Conservation (phyloP, 2,797 vertebrate genomes). For the Ficedula albicollis region DNA sequence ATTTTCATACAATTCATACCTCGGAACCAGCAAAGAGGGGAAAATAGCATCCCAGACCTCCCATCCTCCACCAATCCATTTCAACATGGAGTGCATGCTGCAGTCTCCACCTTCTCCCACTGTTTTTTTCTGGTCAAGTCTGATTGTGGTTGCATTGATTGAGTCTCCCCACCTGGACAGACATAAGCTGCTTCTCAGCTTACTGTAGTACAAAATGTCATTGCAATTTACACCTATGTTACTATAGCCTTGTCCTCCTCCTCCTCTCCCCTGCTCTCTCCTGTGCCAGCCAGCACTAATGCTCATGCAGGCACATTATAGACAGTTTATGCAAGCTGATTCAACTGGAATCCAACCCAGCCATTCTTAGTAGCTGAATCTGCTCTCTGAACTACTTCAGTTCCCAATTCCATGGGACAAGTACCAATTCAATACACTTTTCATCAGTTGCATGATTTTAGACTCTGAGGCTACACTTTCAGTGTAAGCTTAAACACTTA, state of each 20-base stretch:
- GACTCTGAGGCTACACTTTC: neutral
- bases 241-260: neutral
- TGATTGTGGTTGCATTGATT: neutral
- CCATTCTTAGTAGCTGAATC: neutral
- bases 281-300: neutral
- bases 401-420: neutral
- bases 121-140: neutral
- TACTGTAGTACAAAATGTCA: neutral
- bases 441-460: neutral
- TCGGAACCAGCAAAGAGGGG: neutral
- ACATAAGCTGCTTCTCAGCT: neutral
- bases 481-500: neutral
- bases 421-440: neutral
- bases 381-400: neutral
- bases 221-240: neutral
- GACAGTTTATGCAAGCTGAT: neutral
- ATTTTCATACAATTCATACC: neutral
- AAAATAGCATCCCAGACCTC: neutral
- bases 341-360: neutral
- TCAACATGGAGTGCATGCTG: fast-evolving
- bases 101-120: neutral
- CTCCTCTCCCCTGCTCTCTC: neutral
- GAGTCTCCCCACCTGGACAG: neutral
- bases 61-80: neutral
- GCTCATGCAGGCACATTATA: neutral